Evolutionary conservation across 2,888 invertebrate genomes (phyloP).

Genomic region (Neocrepidodera transversa): DNA sequence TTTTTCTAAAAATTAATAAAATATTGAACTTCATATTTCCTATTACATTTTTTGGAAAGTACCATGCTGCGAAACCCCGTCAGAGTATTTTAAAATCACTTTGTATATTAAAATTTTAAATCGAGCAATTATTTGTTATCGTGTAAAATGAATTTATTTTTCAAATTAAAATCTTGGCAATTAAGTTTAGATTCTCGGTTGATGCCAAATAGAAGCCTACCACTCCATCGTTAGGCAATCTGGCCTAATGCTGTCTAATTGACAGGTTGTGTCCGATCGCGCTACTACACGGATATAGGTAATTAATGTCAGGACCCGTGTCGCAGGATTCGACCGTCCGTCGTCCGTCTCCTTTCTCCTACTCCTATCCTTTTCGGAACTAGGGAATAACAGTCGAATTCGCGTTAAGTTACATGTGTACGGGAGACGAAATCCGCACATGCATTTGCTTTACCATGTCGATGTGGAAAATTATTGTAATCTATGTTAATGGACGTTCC

Average conservation of each 20-base stretch:
- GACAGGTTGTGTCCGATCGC: slow-evolving; percentile 61
- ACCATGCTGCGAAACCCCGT: too few relatives aligned
- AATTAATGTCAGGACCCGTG: slow-evolving; percentile 62
- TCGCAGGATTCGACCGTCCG: slow-evolving; percentile 46
- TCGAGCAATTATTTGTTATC: too few relatives aligned
- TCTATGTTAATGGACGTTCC: slow-evolving; percentile 1
- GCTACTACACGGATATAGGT: slow-evolving; percentile 61
- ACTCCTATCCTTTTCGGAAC: neutral
- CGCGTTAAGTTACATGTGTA: slow-evolving; percentile 57
- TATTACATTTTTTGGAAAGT: too few relatives aligned
- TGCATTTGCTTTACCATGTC: slow-evolving; percentile 28
- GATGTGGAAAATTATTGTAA: slow-evolving; percentile 23
- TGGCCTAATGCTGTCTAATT: slow-evolving; percentile 60
- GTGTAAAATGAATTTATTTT: neutral
- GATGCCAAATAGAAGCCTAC: slow-evolving; percentile 14
- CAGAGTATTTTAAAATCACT: too few relatives aligned
- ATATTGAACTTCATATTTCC: too few relatives aligned
- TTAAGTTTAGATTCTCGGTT: neutral
- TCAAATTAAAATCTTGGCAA: neutral
- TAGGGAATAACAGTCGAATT: slow-evolving; percentile 53
- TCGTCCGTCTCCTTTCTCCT: slow-evolving; percentile 3
- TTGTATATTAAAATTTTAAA: too few relatives aligned
- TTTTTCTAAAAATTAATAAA: too few relatives aligned
- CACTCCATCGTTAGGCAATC: slow-evolving; percentile 34
- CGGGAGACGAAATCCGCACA: slow-evolving; percentile 39